Evolutionary conservation across 2,888 invertebrate genomes (phyloP).

Genomic region (Trissolcus japonicus): DNA sequence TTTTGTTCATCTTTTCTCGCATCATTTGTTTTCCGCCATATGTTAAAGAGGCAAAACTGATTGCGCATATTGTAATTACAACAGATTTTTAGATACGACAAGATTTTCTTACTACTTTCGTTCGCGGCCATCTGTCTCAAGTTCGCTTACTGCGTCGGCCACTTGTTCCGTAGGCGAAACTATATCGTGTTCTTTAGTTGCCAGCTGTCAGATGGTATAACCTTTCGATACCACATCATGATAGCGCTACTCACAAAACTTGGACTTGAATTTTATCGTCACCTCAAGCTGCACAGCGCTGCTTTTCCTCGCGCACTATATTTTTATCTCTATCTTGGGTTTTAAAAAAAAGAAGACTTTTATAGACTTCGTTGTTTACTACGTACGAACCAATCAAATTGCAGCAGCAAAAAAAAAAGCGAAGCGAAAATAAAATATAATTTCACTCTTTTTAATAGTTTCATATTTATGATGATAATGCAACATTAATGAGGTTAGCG

Average conservation of each 20-base stretch:
- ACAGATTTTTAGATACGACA: constrained; percentile 47
- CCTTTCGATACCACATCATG: constrained; percentile 56
- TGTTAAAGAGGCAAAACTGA: constrained; percentile 9
- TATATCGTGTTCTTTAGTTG: constrained; percentile 58
- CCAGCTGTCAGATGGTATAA: constrained; percentile 58
- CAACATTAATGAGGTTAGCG: too few relatives aligned
- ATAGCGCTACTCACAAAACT: constrained; percentile 47
- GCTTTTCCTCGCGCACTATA: constrained; percentile 2
- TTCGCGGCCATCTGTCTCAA: constrained; percentile 55
- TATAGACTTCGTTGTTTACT: not conserved
- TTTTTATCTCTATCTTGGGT: not conserved
- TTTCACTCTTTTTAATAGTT: too few relatives aligned
- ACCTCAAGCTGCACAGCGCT: constrained; percentile 38
- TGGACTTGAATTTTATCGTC: constrained; percentile 53
- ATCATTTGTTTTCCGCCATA: not conserved
- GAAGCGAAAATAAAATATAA: too few relatives aligned
- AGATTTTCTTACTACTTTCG: constrained; percentile 57
- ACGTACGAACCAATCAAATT: not conserved
- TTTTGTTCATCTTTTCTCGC: too few relatives aligned
- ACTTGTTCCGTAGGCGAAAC: constrained; percentile 58
- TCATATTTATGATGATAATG: too few relatives aligned
- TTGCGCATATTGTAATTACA: constrained; percentile 42
- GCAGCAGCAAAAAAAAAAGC: too few relatives aligned
- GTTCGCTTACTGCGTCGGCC: constrained; percentile 54
- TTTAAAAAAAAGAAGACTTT: not conserved